Evolutionary conservation across 2,797 vertebrate species (phyloP).

Genomic region (Sebastes goodei): DNA sequence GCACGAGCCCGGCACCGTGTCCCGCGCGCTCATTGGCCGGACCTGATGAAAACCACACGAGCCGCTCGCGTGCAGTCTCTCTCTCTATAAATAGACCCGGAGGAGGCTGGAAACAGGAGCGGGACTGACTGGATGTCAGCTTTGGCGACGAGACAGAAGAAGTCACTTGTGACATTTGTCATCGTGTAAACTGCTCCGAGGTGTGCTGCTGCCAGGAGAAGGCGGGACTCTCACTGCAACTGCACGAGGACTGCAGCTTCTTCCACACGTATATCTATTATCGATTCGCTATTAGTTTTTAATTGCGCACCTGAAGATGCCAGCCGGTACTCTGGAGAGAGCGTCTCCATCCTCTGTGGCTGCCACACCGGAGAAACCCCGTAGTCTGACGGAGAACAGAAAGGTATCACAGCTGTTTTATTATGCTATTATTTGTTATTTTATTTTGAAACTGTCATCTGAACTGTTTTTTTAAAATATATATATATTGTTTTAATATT

Average conservation of each 20-base stretch:
- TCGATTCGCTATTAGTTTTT: not conserved
- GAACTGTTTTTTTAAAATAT: not conserved
- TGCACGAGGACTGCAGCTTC: too few species aligned
- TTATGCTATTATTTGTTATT: not conserved
- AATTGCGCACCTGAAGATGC: conserved; percentile 78
- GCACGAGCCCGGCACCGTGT: conserved; percentile 86
- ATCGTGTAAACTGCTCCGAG: not conserved
- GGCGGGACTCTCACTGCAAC: conserved; percentile 18
- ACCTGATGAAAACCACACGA: conserved; percentile 89
- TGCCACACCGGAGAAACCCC: conserved; percentile 87
- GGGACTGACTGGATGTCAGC: not conserved
- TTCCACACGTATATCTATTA: too few species aligned
- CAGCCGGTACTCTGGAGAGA: conserved; percentile 88
- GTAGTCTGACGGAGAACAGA: conserved; percentile 85
- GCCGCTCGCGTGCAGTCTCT: conserved; percentile 91
- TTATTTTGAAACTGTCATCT: not conserved
- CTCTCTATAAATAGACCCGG: conserved; percentile 85
- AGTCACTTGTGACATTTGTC: conserved; percentile 15
- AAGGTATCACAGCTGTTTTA: conserved; percentile 80
- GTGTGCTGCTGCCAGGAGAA: conserved; percentile 10
- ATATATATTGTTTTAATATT: not conserved
- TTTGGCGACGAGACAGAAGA: not conserved
- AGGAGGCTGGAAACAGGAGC: conserved; percentile 13
- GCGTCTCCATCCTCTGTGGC: conserved; percentile 86
- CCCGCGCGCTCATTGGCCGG: conserved; percentile 87